Base-by-base conservation (phyloP, 1,140 invertebrate genomes). In the Scaptomyza hsui region DNA sequence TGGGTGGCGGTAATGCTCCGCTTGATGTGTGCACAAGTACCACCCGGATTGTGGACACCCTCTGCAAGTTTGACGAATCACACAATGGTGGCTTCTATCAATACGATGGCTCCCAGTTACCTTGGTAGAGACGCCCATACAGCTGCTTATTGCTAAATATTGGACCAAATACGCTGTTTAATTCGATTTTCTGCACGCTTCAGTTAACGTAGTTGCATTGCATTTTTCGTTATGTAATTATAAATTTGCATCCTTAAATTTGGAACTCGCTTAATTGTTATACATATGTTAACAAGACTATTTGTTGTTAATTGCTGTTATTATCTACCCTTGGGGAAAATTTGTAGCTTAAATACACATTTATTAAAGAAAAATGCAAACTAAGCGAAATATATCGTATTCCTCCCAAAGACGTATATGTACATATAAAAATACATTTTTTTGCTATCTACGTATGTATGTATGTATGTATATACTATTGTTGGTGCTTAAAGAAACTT, bases 1-100 rank as follows among this genome's bases (percentile, higher is more conserved):
- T 98, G 96, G 97, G 97, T 3, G 96, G 97, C 7, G 90, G 92
- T 47, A 95, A 95, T 74, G 97, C 97, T 1, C 94, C 94, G 0
- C 83, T 97, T 9, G 94, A 95, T 55, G 91, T 96, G 9, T 92
- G 95, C 41, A 93, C 94, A 1, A 95, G 95, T 83, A 93, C 94
- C 0, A 73, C 71, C 0, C 92, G 93, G 5, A 95, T 98, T 21
- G 88, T 98, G 4, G 90, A 94, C 9, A 94, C 95, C 1, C 88
- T 98, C 9, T 65, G 92, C 29, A 92, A 91, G 1, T 85, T 97
- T 1, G 92, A 92, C 13, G 94, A 95, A 64, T 75, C 92, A 39
- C 93, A 97, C 52, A 95, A 94, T 81, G 97, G 97, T 1, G 92
- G 92, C 57, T 97, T 97, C 89, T 92, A 96, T 39, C 95, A 96